phyloP scores from a whole-genome alignment of 2,113 vertebrate genomes.

The Erinaceus europaeus region DNA sequence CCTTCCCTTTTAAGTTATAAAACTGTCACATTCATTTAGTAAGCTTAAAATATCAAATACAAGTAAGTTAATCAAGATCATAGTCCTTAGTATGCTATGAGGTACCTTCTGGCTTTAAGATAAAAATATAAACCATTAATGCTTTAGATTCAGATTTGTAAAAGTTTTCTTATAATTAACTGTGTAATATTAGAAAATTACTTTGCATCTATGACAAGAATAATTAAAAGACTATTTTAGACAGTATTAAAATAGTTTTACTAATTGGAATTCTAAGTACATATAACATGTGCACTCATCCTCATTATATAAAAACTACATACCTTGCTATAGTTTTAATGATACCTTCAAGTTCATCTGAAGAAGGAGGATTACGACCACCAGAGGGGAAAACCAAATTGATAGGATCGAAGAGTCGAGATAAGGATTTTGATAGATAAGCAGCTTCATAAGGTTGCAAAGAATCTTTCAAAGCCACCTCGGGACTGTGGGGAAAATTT shows the following conservation, averaged over 20 bases:
- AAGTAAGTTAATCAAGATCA: slow-evolving; percentile 2
- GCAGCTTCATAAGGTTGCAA: slow-evolving; percentile 94
- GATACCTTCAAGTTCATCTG: slow-evolving; percentile 95
- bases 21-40: slow-evolving; percentile 22
- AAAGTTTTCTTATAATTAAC: slow-evolving; percentile 36
- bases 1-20: slow-evolving; percentile 28
- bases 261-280: slow-evolving; percentile 55
- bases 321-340: slow-evolving; percentile 94
- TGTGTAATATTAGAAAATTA: slow-evolving; percentile 28
- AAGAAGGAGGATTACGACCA: slow-evolving; percentile 93
- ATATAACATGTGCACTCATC: slow-evolving; percentile 12
- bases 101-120: slow-evolving; percentile 8
- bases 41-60: slow-evolving; percentile 42
- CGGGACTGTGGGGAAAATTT: slow-evolving; percentile 84
- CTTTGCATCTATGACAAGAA: slow-evolving; percentile 40
- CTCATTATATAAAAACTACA: background rate
- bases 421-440: slow-evolving; percentile 97
- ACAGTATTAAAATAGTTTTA: slow-evolving; percentile 32
- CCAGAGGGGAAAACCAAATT: slow-evolving; percentile 97
- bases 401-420: slow-evolving; percentile 97
- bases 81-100: background rate
- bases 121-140: background rate
- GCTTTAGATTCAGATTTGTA: slow-evolving; percentile 7
- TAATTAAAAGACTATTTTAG: slow-evolving; percentile 47
- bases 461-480: slow-evolving; percentile 94